phyloP scores from a whole-genome alignment of 2,888 invertebrate species.

The Agrilus biguttatus region DNA sequence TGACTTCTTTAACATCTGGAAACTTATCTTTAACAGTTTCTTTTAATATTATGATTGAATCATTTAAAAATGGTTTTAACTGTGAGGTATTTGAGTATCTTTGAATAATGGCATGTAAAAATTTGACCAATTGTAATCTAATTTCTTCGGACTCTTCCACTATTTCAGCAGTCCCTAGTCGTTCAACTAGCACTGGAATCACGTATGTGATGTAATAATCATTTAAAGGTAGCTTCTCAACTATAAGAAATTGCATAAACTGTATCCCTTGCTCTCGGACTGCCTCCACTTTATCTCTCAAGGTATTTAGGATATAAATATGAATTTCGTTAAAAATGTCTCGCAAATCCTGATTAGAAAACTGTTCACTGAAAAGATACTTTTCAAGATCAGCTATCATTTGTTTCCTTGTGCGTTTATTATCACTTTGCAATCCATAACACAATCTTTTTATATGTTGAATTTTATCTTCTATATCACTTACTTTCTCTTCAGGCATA shows the following conservation, averaged over 20 bases:
- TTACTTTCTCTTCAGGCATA: no score
- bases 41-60: conserved; percentile 56
- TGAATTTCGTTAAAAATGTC: conserved; percentile 31
- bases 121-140: conserved; percentile 49
- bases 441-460: conserved; percentile 19
- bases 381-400: conserved; percentile 40
- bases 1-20: conserved; percentile 66
- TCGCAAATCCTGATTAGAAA: conserved; percentile 27
- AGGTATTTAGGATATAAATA: conserved; percentile 30
- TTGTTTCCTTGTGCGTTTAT: conserved; percentile 41
- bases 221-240: conserved; percentile 43
- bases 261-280: conserved; percentile 45
- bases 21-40: conserved; percentile 63
- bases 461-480: conserved; percentile 6
- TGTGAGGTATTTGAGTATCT: conserved; percentile 45
- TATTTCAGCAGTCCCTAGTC: conserved; percentile 64
- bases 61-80: conserved; percentile 56
- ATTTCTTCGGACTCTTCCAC: conserved; percentile 68
- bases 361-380: conserved; percentile 32
- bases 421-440: conserved; percentile 39
- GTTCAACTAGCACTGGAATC: conserved; percentile 58
- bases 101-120: conserved; percentile 50
- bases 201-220: conserved; percentile 64
- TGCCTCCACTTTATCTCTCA: conserved; percentile 45
- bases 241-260: conserved; percentile 38